Conservation (phyloP, 2,113 vertebrate species). For the Madoqua kirkii region DNA sequence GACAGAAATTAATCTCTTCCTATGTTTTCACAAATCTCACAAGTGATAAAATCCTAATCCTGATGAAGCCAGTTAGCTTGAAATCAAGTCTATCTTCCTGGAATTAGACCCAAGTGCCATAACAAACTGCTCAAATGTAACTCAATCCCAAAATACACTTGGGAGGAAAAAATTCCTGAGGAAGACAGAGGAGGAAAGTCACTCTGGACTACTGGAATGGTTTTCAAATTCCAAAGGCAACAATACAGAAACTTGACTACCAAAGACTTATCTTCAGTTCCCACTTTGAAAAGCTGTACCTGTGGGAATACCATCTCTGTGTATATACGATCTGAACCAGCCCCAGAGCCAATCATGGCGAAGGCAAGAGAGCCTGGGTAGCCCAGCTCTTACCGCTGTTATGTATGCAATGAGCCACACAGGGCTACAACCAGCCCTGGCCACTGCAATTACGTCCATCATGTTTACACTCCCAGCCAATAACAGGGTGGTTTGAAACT, state of each 20-base stretch:
- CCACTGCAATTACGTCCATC: background rate
- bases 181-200: background rate
- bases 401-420: background rate
- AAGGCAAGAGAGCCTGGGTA: background rate
- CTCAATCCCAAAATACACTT: background rate
- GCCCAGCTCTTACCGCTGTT: background rate
- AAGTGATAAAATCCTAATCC: background rate
- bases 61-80: background rate
- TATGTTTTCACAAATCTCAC: background rate
- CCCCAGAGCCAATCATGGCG: background rate
- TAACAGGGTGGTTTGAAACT: background rate
- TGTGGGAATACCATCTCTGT: background rate
- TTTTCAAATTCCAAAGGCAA: conserved; percentile 10
- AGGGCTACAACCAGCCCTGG: background rate
- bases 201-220: background rate
- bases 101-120: background rate
- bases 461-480: background rate
- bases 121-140: conserved; percentile 9
- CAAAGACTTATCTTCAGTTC: background rate
- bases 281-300: background rate
- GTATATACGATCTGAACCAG: background rate
- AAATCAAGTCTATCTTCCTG: background rate
- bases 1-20: background rate
- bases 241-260: background rate
- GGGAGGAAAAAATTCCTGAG: background rate